Percentiles rank a stretch among this genome's conserved stretches.
Evolutionary conservation across 2,797 vertebrate genomes (phyloP).

Genomic region (Xenopus petersii): DNA sequence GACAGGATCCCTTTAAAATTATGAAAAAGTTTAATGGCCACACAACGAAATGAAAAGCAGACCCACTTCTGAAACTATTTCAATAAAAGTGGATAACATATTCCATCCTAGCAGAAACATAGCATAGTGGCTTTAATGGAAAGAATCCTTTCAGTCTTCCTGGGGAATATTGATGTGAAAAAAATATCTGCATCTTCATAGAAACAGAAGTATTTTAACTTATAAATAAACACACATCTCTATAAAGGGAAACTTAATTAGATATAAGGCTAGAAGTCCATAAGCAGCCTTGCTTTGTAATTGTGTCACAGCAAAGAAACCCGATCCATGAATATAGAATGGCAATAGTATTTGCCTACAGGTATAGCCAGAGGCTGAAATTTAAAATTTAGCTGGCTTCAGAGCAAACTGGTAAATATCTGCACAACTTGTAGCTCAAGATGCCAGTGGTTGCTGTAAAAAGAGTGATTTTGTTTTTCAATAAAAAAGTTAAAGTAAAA

Average conservation of each 20-base stretch:
- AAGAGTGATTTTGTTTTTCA: too few relatives aligned
- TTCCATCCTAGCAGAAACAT: conserved; percentile 6
- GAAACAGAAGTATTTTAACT: conserved; percentile 13
- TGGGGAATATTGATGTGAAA: not conserved
- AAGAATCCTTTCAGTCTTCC: not conserved
- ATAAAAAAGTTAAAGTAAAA: too few relatives aligned
- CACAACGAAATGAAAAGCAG: not conserved
- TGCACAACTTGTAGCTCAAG: not conserved
- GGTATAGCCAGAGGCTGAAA: not conserved
- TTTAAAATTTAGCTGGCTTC: not conserved
- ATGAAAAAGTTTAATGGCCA: not conserved
- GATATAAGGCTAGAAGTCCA: not conserved
- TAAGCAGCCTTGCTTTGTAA: conserved; percentile 5
- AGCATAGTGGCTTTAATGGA: not conserved
- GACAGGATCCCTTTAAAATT: not conserved
- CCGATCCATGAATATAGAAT: not conserved
- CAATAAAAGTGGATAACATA: conserved; percentile 5
- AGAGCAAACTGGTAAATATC: not conserved
- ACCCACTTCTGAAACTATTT: conserved; percentile 2
- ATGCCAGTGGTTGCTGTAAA: not conserved
- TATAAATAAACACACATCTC: conserved; percentile 12
- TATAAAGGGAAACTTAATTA: not conserved
- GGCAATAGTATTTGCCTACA: not conserved
- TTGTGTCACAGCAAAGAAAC: conserved; percentile 2
- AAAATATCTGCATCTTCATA: conserved; percentile 30